phyloP scores from a whole-genome alignment of 2,797 vertebrate genomes.

The Leptodactylus fallax region DNA sequence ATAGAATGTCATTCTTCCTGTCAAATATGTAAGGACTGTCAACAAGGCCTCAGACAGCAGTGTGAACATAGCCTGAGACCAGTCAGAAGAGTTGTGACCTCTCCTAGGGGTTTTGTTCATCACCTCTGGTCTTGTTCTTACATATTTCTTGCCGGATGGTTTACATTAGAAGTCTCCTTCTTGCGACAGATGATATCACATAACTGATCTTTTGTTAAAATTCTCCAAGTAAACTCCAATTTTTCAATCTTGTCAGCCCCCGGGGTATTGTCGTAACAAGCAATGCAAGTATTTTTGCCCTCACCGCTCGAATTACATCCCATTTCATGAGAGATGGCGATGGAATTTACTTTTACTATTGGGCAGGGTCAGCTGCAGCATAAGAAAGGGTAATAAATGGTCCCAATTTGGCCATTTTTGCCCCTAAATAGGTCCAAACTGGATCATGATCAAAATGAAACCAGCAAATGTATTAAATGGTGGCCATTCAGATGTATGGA shows the following conservation, averaged over 20 bases:
- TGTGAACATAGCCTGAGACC: background rate
- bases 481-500: too few relatives aligned
- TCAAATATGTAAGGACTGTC: background rate
- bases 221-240: background rate
- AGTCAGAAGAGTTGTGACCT: background rate
- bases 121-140: background rate
- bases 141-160: background rate
- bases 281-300: background rate
- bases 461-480: too few relatives aligned
- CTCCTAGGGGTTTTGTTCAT: background rate
- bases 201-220: slow-evolving; percentile 20
- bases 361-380: too few relatives aligned
- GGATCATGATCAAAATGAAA: too few relatives aligned
- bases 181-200: slow-evolving; percentile 10
- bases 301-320: background rate
- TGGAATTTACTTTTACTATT: background rate
- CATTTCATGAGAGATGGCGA: background rate
- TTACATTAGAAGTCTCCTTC: background rate
- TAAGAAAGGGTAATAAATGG: too few relatives aligned
- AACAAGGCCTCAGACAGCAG: background rate
- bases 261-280: slow-evolving; percentile 1
- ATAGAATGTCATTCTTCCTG: background rate
- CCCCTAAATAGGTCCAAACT: too few relatives aligned
- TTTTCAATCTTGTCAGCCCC: slow-evolving; percentile 22
- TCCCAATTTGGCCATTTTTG: too few relatives aligned